Evolutionary conservation across 2,797 vertebrate species (phyloP), one percentile per base, ranked within the genome.

Genomic region (Cyclopterus lumpus): DNA sequence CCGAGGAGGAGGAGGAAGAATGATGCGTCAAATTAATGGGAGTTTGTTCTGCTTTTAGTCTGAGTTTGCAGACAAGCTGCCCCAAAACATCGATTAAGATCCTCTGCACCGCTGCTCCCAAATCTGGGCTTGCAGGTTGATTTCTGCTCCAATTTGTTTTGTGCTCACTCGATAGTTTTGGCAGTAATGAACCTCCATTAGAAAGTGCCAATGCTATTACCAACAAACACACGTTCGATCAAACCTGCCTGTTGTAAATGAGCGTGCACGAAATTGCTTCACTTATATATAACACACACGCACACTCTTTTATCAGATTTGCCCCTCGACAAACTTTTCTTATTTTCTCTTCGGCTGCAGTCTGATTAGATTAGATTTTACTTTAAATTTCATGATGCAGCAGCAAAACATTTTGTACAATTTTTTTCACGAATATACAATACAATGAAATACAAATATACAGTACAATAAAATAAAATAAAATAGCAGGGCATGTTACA

Each of bases 171-270:
- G 4, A 71, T 75, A 36, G 64, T 73, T 73, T 30, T 9, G 46
- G 65, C 55, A 36, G 48, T 77, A 70, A 80, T 73, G 65, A 76
- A 66, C 26, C 40, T 42, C 65, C 54, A 62, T 73, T 72, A 79
- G 12, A 72, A 79, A 55, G 60, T 34, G 32, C 64, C 59, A 6
- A 40, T 6, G 49, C 67, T 60, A 71, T 73, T 67, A 75, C 20
- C 60, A 82, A 73, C 67, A 86, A 48, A 73, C 71, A 90, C 57
- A 7, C 11, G 2, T 64, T 59, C 46, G 69, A 46, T 36, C 53
- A 73, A 61, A 73, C 14, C 40, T 3, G 1, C 48, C 62, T 28
- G 30, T 2, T 55, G 72, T 60, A 70, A 53, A 63, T 63, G 30
- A 58, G n/a, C 12, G 36, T 18, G 57, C 20, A 18, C 22, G 20